Conservation (phyloP, 2,888 invertebrate species). For the Cephus spinipes region DNA sequence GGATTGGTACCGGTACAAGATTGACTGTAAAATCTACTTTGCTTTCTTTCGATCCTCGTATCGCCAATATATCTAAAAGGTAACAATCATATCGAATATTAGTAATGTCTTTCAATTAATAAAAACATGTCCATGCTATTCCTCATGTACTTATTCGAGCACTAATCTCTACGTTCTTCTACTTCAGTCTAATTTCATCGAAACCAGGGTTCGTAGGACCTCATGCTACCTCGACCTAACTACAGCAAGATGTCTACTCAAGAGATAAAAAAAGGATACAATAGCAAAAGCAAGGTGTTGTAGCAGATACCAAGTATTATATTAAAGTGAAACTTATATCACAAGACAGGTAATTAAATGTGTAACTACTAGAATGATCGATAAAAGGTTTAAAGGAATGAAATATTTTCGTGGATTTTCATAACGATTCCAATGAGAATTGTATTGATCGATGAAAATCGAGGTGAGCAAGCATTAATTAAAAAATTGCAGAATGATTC, state of each 20-base stretch:
- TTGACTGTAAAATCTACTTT: conserved; percentile 70
- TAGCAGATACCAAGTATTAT: background rate
- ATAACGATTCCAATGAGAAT: background rate
- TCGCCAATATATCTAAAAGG: conserved; percentile 78
- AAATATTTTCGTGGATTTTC: background rate
- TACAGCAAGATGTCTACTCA: background rate
- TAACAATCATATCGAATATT: conserved; percentile 4
- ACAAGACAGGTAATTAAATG: background rate
- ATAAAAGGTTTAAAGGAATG: background rate
- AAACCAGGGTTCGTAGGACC: background rate
- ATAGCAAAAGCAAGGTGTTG: background rate
- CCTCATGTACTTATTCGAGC: conserved; percentile 36
- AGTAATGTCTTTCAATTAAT: background rate
- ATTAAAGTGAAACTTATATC: background rate
- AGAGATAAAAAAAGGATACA: background rate
- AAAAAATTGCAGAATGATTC: background rate
- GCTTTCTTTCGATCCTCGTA: conserved; percentile 74
- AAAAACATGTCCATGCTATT: background rate
- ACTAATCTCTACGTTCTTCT: conserved; percentile 38
- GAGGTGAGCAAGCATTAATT: background rate
- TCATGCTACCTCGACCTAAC: background rate
- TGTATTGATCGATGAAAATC: background rate
- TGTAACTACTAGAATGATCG: background rate
- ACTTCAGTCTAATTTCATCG: conserved; percentile 32
- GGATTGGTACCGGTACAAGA: conserved; percentile 83